Base-by-base conservation (phyloP, 2,888 invertebrate genomes). In the Calliphora vomitoria region DNA sequence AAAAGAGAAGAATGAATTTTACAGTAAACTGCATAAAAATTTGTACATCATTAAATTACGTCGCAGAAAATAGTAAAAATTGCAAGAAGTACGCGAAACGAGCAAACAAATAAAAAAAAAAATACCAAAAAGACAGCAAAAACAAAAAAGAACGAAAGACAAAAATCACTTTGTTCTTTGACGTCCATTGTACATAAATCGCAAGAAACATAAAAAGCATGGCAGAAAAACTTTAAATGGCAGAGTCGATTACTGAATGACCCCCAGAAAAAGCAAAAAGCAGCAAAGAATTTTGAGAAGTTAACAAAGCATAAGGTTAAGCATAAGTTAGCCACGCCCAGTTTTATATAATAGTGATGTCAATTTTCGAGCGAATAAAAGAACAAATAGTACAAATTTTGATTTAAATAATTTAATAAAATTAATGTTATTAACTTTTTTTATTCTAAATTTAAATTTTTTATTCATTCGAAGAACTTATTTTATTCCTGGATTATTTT, bases 31-130 rank as follows among this genome's bases (percentile, higher is more conserved):
- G 75, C 82, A 82, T 82, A 74, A 72, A 78, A 76, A 58, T 62
- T 71, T 66, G 64, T 78, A 78, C 82, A 82, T 86, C 86, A 86
- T 78, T 86, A 86, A 86, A 86, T 78, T 86, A 72, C 76, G 86
- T 82, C 78, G 86, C 82, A 74, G 35, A 86, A 82, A 78, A 71
- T 62, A 13, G 64, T 75, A 38, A 55, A 82, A 85, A 62, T 41
- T 72, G 20, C 41, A 62, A 68, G 11, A 44, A 66, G 35, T 18
- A 69, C 10, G 50, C 4, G 18, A 47, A 50, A 53, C 18, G 11
- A 41, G 11, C 3, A 18, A 20, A 68, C 0, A 74, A n/a, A n/a
- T n/a, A n/a, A n/a, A n/a, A n/a, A n/a, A 62, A 47, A 60, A 44
- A 44, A 75, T 13, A 11, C 18, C 41, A 64, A 75, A 38, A 50